These are phyloP conservation scores for Cichlasoma orientale DNA, from an alignment of 2,797 vertebrate species.

Conservation along the genomic window DNA sequence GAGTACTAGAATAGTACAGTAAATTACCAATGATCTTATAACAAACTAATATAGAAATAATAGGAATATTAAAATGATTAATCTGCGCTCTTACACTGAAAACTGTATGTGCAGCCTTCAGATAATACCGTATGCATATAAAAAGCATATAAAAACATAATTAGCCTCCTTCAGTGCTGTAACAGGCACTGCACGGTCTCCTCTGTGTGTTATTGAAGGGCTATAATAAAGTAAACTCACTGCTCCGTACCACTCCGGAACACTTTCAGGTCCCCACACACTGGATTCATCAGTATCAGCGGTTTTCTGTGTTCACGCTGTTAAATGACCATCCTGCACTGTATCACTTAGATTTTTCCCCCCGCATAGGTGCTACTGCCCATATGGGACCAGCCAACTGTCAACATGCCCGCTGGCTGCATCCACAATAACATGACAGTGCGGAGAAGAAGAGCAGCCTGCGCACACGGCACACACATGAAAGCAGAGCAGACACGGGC, in stretches of 20 bases:
- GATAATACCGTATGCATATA: neutral
- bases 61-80: neutral
- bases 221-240: neutral
- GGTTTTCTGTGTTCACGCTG: neutral
- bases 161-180: neutral
- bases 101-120: neutral
- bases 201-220: neutral
- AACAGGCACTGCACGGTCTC: neutral
- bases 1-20: neutral
- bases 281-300: neutral
- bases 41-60: neutral
- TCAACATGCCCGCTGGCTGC: constrained; percentile 61
- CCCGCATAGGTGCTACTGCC: constrained; percentile 23
- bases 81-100: neutral
- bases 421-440: constrained; percentile 51
- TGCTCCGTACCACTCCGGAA: neutral
- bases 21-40: neutral
- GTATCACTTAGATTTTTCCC: neutral
- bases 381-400: constrained; percentile 48
- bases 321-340: neutral
- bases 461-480: constrained; percentile 27
- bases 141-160: neutral
- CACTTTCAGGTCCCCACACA: neutral
- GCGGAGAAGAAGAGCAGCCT: constrained; percentile 32
- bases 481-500: neutral